Evolutionary conservation across 2,113 vertebrate genomes (phyloP), one percentile per base, ranked within the genome.

Genomic region (Ondatra zibethicus): DNA sequence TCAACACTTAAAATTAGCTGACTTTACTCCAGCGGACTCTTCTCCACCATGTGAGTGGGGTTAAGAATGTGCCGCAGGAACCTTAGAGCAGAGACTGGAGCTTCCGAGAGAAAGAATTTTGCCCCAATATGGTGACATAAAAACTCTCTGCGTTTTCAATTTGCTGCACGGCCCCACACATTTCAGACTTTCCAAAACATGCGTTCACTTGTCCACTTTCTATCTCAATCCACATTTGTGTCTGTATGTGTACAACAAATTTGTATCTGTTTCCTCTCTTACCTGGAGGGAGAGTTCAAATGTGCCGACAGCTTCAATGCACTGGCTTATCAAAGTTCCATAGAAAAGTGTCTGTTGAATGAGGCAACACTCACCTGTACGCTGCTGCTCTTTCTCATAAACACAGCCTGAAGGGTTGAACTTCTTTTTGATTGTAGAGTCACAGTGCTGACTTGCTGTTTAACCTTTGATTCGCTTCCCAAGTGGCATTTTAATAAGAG

Each of bases 391-490:
- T 42, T 42, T 89, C 55, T 94, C 91, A 65, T 80, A 96, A 97
- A 95, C 82, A 93, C 13, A 61, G 50, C n/a, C 55, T 92, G 91
- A 84, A 96, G 94, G 85, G 52, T 7, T 94, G 95, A 95, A 93
- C 96, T 95, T 68, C 52, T 17, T 63, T 95, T 95, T 96, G 95
- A 94, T 89, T 89, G 90, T 0, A 0, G 96, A 91, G 85, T 93
- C 93, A 92, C 88, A 89, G 81, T 80, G 85, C 73, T 45, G 61
- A 82, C 96, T 96, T 61, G 85, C 80, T 84, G 82, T 92, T 93
- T 97, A 97, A 97, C 96, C 93, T 97, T 94, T 95, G 72, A 95
- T 97, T 95, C 77, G 80, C 92, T 95, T 97, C 96, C 96, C 96
- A 95, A 89, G 92, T 95, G 93, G 81, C 82, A 68, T 94, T 97